Evolutionary conservation across 2,888 invertebrate genomes (phyloP), one percentile per base, ranked within the genome.

Genomic region (Pseudococcus viburni): DNA sequence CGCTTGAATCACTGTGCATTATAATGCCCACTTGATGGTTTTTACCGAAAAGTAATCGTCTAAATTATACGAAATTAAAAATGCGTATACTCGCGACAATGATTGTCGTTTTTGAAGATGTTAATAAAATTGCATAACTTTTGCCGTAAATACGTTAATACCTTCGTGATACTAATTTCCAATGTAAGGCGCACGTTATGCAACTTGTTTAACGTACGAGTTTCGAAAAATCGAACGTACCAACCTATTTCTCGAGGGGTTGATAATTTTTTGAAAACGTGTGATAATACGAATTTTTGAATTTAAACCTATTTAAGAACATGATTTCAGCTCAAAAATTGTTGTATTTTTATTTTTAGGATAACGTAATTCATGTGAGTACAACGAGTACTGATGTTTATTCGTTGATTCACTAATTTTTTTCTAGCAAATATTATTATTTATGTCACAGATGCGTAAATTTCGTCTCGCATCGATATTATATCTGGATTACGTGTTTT

Each of bases 231-330:
- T 68, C 22, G 8, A 68, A 68, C 26, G 22, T 11, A 22, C n/a
- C n/a, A n/a, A n/a, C n/a, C n/a, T n/a, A n/a, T 68, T 68, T 11
- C 9, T n/a, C 15, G 17, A 55, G 12, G 26, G 22, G 64, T 68
- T 68, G 22, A 48, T 48, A 48, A 1, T 48, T 12, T 11, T 48
- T 48, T 48, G 6, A 68, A 15, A 68, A 39, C 6, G 39, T 68
- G 64, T 68, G 64, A 68, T 68, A 68, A 6, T 55, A 55, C n/a
- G 55, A 55, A n/a, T 55, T n/a, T n/a, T 55, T n/a, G 55, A 55
- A 17, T 15, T 11, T n/a, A 55, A 55, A 55, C 12, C 39, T 39
- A 39, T 39, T 39, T 39, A 55, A 15, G n/a, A 55, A 3, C 17
- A 17, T 55, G n/a, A 55, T 55, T n/a, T 55, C 55, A 55, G 55